These are phyloP conservation scores for Timema podura DNA, from an alignment of 2,888 invertebrate genomes.

Conservation along the genomic window DNA sequence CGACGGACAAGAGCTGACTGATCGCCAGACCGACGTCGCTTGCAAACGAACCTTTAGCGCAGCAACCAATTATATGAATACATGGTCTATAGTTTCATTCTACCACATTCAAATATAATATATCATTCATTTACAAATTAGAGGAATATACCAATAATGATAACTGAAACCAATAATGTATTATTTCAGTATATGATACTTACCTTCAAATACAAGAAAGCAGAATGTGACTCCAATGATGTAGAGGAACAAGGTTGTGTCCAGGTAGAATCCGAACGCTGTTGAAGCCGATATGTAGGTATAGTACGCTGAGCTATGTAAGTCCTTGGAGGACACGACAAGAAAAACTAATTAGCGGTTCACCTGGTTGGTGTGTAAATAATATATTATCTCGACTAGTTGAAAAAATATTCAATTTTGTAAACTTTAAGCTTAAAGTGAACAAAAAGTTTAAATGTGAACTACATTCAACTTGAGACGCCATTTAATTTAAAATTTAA, in stretches of 20 bases:
- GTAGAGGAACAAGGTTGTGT: not conserved
- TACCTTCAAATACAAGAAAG: conserved; percentile 12
- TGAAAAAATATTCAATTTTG: too few species aligned
- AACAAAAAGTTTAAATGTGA: too few species aligned
- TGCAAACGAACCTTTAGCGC: not conserved
- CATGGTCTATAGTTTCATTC: not conserved
- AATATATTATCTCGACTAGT: not conserved
- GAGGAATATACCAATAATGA: too few species aligned
- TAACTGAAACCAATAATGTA: too few species aligned
- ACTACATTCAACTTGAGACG: too few species aligned
- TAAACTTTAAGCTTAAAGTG: too few species aligned
- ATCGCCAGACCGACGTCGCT: conserved; percentile 1
- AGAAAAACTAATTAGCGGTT: not conserved
- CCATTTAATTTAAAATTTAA: not conserved
- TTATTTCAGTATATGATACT: too few species aligned
- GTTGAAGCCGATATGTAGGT: not conserved
- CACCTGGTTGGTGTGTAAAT: not conserved
- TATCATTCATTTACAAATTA: too few species aligned
- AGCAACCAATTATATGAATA: too few species aligned
- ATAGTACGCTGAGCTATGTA: not conserved
- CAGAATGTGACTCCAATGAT: not conserved
- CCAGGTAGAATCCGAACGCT: not conserved
- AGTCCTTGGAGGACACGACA: conserved; percentile 3
- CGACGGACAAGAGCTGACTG: not conserved
- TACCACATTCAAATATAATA: not conserved